phyloP scores from a whole-genome alignment of 2,113 vertebrate species.

The Pristiophorus japonicus region DNA sequence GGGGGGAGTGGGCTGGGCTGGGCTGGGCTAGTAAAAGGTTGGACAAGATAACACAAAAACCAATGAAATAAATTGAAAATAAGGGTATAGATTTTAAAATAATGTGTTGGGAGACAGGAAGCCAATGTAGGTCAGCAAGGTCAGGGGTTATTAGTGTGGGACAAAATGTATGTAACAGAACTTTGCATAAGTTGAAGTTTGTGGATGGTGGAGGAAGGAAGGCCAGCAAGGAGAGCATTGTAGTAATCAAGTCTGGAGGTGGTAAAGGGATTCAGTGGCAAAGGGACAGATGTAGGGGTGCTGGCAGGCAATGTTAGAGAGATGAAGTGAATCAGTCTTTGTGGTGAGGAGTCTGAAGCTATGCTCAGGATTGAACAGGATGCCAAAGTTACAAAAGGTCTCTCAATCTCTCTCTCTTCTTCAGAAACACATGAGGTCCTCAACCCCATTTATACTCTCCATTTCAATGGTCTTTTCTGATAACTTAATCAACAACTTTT shows the following conservation, averaged over 20 bases:
- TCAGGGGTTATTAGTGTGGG: too few species aligned
- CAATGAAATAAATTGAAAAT: background rate
- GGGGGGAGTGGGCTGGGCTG: too few species aligned
- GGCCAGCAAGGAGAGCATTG: background rate
- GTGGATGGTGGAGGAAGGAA: background rate
- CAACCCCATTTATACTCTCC: background rate
- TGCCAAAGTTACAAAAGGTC: background rate
- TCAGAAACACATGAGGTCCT: background rate
- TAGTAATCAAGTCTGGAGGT: background rate
- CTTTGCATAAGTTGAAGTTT: background rate
- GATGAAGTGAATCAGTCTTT: background rate
- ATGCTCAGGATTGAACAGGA: background rate
- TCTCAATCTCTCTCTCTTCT: background rate
- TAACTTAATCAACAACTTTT: background rate
- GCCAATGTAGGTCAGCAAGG: background rate
- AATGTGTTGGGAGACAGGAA: background rate
- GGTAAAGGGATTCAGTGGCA: background rate
- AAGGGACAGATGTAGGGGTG: background rate
- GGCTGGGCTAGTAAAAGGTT: background rate
- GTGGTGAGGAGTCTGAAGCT: background rate
- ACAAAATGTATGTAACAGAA: background rate
- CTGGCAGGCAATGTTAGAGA: background rate
- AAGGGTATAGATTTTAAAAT: background rate
- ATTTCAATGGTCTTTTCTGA: background rate
- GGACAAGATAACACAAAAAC: background rate